A percentile compares a stretch with the other conserved stretches of the same genome.
These are phyloP conservation scores for Hydrotaea cyrtoneurina DNA, from an alignment of 2,888 invertebrate species.

Conservation along the genomic window DNA sequence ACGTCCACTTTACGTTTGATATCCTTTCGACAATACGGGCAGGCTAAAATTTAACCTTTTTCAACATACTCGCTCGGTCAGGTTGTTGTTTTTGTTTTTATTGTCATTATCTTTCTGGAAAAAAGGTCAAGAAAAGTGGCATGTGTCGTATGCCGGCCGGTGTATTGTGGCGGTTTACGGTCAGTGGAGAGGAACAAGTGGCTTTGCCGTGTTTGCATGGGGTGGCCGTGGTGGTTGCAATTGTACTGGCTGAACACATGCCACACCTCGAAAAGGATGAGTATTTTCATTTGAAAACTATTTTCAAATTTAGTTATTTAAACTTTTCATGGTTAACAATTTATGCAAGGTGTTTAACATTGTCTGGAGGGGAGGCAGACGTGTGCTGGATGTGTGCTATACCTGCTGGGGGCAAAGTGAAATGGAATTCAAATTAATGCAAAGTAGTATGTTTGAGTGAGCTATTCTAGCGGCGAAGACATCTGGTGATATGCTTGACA, in stretches of 20 bases:
- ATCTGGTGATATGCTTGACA: too few species aligned
- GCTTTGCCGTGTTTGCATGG: neutral
- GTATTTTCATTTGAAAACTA: neutral
- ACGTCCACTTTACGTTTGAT: neutral
- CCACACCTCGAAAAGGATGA: neutral
- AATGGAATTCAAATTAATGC: neutral
- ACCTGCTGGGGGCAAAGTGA: neutral
- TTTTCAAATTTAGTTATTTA: neutral
- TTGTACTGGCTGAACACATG: neutral
- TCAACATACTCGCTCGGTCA: neutral
- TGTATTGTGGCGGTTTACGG: slow-evolving; percentile 17
- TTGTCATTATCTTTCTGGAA: too few species aligned
- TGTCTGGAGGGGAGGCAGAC: neutral
- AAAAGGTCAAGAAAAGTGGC: slow-evolving; percentile 4
- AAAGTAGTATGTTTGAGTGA: neutral
- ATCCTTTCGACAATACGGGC: neutral
- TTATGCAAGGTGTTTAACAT: neutral
- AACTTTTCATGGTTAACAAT: neutral
- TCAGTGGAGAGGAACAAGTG: slow-evolving; percentile 38
- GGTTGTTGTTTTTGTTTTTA: neutral
- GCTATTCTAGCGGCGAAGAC: too few species aligned
- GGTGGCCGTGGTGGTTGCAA: neutral
- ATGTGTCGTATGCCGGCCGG: neutral
- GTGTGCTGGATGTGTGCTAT: neutral
- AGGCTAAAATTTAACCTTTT: neutral